Percentiles rank a stretch among this genome's conserved stretches.
These are phyloP conservation scores for Catostylus mosaicus DNA, from an alignment of 30 jellyfish, hydroid and myxozoan genomes.

Conservation along the genomic window DNA sequence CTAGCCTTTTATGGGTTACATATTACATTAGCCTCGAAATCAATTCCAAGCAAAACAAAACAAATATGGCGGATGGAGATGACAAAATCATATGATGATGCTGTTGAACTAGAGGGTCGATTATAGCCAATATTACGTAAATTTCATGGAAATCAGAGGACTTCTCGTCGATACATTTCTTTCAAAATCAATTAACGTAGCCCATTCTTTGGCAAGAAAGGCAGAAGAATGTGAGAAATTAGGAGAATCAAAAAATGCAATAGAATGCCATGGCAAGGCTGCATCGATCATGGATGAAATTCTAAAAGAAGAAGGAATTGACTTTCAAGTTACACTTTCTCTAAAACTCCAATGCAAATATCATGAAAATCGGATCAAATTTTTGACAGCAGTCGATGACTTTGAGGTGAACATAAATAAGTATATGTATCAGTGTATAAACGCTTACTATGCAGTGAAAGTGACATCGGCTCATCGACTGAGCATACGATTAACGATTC, in stretches of 20 bases:
- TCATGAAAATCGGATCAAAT: conserved; percentile 16
- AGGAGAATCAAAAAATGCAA: conserved; percentile 11
- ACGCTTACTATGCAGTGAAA: too few species aligned
- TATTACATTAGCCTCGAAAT: not conserved
- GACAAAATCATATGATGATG: too few species aligned
- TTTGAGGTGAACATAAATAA: not conserved
- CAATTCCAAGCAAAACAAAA: not conserved
- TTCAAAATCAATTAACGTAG: conserved; percentile 6
- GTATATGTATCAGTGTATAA: too few species aligned
- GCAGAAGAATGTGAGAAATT: conserved; percentile 9
- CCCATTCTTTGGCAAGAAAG: conserved; percentile 40
- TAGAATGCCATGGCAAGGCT: conserved; percentile 14
- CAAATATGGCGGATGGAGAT: not conserved
- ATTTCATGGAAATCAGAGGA: conserved; percentile 6
- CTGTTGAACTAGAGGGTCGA: too few species aligned
- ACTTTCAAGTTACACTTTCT: conserved; percentile 22
- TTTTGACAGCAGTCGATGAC: not conserved
- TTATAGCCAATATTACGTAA: too few species aligned
- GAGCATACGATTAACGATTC: too few species aligned
- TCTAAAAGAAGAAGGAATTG: not conserved
- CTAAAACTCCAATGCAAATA: conserved; percentile 8
- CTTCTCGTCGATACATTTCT: conserved; percentile 10
- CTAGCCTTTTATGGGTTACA: too few species aligned
- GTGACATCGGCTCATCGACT: too few species aligned
- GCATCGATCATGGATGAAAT: not conserved